Conservation (phyloP, 1,140 invertebrate genomes). For the Macrosteles quadrilineatus region DNA sequence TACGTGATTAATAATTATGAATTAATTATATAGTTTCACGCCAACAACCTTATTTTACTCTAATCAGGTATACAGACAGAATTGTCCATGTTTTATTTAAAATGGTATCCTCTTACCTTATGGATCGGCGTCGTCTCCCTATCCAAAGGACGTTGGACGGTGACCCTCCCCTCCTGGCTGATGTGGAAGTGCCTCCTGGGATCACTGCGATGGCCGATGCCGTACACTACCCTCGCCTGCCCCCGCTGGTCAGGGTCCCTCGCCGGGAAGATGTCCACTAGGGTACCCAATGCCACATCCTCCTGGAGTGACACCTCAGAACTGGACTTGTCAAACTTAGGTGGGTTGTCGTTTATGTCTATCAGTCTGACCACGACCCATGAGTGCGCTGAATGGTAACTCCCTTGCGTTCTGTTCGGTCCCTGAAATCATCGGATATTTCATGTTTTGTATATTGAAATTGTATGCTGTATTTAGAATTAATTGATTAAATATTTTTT, state of each 20-base stretch:
- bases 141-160: conserved; percentile 83
- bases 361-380: conserved; percentile 90
- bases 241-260: conserved; percentile 92
- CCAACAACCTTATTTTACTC: too few species aligned
- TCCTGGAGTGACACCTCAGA: conserved; percentile 89
- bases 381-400: conserved; percentile 91
- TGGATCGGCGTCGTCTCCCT: conserved; percentile 87
- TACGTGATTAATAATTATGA: too few species aligned
- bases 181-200: conserved; percentile 88
- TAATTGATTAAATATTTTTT: too few species aligned
- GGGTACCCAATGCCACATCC: conserved; percentile 85
- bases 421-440: neutral
- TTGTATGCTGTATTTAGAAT: too few species aligned
- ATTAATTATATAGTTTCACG: too few species aligned
- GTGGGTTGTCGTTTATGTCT: conserved; percentile 94
- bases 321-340: conserved; percentile 87
- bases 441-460: too few species aligned
- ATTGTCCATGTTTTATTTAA: too few species aligned
- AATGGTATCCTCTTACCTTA: conserved; percentile 58
- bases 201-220: conserved; percentile 86
- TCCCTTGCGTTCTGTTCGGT: conserved; percentile 60
- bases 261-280: conserved; percentile 87
- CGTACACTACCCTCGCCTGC: conserved; percentile 86
- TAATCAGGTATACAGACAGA: too few species aligned
- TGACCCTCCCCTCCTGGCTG: conserved; percentile 88